Base-by-base conservation (phyloP, 2,888 invertebrate genomes). In the Hirtodrosophila duncani region DNA sequence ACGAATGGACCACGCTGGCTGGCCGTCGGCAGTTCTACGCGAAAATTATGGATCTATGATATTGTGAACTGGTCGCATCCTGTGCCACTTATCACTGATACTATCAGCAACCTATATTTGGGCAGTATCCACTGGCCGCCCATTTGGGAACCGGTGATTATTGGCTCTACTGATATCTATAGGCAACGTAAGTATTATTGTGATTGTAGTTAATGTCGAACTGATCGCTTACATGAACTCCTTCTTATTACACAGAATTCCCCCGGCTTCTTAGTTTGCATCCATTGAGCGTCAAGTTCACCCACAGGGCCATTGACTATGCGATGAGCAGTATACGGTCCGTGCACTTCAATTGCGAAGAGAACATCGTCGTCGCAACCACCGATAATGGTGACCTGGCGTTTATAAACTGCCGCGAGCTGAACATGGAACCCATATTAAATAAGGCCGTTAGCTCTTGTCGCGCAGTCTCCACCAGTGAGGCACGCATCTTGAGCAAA, bases 1-100 rank as follows among this genome's bases (percentile, higher is more conserved):
- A 45, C 56, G 0, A 55, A 57, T 17, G 86, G 84, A 5, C 60
- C 81, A 3, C 81, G 85, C 20, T 86, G 87, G 87, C 16, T 87
- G 20, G 78, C 77, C 0, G 68, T 75, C 7, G 63, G 65, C 3
- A 57, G 61, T 6, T 10, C 31, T 2, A 38, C 59, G 7, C 79
- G 85, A 2, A 77, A 64, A 37, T 33, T 82, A 6, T 20, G 60
- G 3, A 23, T 84, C 4, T 86, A 79, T 39, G 86, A 86, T 26
- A 58, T 86, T 20, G 48, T 66, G 2, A 75, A 83, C 20, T 62
- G 78, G 20, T 62, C 52, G 14, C 61, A 69, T 1, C 86, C 85
- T 0, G 2, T 63, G 2, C 29, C 70, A 5, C 13, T 84, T 16
- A 34, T 51, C 7, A 65, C 63, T 1, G 82, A 83, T 3, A 27